These are phyloP conservation scores for Villa cingulata DNA, from an alignment of 2,888 invertebrate genomes.

Conservation along the genomic window DNA sequence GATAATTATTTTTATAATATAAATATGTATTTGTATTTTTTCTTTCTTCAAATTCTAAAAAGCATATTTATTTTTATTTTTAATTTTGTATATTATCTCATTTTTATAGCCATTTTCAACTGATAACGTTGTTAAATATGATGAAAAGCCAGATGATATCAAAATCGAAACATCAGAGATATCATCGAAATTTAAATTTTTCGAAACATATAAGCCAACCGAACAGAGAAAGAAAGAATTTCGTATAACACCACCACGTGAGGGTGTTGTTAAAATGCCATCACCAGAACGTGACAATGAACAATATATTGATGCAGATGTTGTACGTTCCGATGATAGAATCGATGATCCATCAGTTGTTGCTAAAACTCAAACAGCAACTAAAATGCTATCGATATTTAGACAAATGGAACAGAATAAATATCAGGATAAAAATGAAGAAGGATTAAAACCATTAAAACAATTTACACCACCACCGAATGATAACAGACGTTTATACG, in stretches of 20 bases:
- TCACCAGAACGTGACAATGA: slow-evolving; percentile 51
- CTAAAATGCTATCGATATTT: slow-evolving; percentile 78
- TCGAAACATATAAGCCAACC: slow-evolving; percentile 66
- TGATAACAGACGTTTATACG: slow-evolving; percentile 36
- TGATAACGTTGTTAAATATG: slow-evolving; percentile 61
- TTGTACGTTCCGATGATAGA: slow-evolving; percentile 48
- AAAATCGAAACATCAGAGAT: slow-evolving; percentile 70
- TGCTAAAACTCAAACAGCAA: slow-evolving; percentile 54
- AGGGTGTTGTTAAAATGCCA: slow-evolving; percentile 48
- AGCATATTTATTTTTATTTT: not conserved
- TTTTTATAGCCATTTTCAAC: slow-evolving; percentile 10
- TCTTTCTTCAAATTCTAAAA: no score
- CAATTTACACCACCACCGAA: slow-evolving; percentile 83
- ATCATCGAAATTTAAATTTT: slow-evolving; percentile 77
- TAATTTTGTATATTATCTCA: not conserved
- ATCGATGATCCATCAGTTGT: slow-evolving; percentile 40
- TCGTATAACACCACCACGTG: slow-evolving; percentile 79
- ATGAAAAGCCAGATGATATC: slow-evolving; percentile 60
- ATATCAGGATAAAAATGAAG: slow-evolving; percentile 33
- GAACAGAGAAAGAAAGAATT: slow-evolving; percentile 58
- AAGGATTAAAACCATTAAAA: slow-evolving; percentile 68
- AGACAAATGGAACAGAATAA: slow-evolving; percentile 71
- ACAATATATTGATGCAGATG: slow-evolving; percentile 56
- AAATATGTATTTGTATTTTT: no score
- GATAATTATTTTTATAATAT: no score